Base-by-base conservation (phyloP, 2,113 vertebrate genomes). In the Lathamus discolor region DNA sequence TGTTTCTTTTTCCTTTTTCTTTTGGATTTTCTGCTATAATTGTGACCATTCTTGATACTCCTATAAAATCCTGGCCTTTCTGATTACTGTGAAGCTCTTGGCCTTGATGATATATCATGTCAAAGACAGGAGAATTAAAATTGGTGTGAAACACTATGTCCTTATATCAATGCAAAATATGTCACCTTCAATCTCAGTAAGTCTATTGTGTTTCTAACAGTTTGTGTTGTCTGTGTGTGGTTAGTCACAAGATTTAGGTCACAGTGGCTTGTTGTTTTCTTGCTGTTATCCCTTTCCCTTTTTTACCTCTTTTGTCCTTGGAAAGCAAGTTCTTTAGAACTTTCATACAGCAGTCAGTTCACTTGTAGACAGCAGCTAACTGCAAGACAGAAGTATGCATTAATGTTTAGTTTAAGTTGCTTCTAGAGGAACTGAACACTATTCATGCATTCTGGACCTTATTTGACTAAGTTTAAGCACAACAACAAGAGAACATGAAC, bases 1-100 rank as follows among this genome's bases (percentile, higher is more conserved):
- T 15, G 6, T 7, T 24, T 14, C 4, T 0, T 11, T 12, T 4
- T n/a, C 6, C 0, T 46, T 29, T 44, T 66, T 10, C 7, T 63
- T 81, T 68, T 22, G 11, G 7, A 5, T 84, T 89, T 89, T 7
- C 16, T 61, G 10, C 22, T 57, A 17, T 69, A 87, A 48, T 75
- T 73, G 35, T 92, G 48, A 6, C 3, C 17, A 17, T 35, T 90
- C 20, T 95, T 80, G 6, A 39, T 55, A 61, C 4, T 48, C 49
- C 1, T 49, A 49, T 48, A 52, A 44, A 69, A 62, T 68, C 11
- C 74, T 57, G 33, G 44, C 44, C 4, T 51, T 86, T 83, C 27
- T 70, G 24, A 39, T 88, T 92, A 37, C 17, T 61, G 16, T 59
- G 51, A 85, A 82, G 9, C 10, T 82, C 18, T 86, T 88, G 35